Base-by-base conservation (phyloP, 37 sponge, comb jelly and placozoan genomes). In the Cladorhizidae sp. region DNA sequence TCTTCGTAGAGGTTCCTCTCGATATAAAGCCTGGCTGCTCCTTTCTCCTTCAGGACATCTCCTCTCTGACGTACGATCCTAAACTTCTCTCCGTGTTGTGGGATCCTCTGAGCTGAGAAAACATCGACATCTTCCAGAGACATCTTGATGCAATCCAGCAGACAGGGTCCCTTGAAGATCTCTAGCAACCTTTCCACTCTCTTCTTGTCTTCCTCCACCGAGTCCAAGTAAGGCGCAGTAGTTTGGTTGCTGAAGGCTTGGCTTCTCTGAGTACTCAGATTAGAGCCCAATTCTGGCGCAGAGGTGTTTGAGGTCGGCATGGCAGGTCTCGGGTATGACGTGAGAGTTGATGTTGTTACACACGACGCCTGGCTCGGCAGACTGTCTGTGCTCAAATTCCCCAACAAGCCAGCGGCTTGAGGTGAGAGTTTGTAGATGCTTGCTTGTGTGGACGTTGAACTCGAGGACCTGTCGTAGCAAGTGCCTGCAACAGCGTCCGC, bases 1-100 rank as follows among this genome's bases (percentile, higher is more conserved):
- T 94, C 91, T 68, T 94, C 84, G 58, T 90, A 75, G 29, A 97
- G 85, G 79, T 97, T 97, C 39, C 98, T 88, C 81, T 92, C 94
- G 63, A 97, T 81, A 45, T 43, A 76, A 26, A 97, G 74, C 37
- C 70, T 89, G 36, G 90, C 88, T 18, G 87, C 58, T 79, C 85
- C 92, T 59, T 92, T 97, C 81, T 89, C 93, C 55, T 89, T 83
- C 77, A 97, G 77, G 36, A 88, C 81, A 25, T 84, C 64, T 14
- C 95, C 93, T 29, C 41, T 33, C 83, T 93, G 80, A 56, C 90
- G 45, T 18, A 80, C 64, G 39, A 89, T 80, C 52, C 40, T 83
- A 69, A 63, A 83, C 37, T 41, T 72, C 0, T 79, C 40, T 40
- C 84, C 89, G 22, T 57, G 67, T 23, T 21, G 20, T 29, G 23